Percentiles rank a stretch among this genome's conserved stretches.
phyloP scores from a whole-genome alignment of 2,888 invertebrate species.

The Aphidius colemani region DNA sequence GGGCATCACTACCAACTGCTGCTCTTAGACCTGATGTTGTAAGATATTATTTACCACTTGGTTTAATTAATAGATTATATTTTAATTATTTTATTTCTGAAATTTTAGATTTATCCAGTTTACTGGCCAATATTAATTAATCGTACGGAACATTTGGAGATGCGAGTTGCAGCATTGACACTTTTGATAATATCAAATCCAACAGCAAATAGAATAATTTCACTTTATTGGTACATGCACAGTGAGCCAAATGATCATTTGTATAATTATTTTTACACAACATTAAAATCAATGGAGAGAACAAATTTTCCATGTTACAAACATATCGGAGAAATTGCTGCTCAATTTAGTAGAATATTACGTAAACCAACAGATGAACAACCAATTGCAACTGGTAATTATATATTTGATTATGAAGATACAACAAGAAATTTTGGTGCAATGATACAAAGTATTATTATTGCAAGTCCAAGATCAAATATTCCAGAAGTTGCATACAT shows the following conservation, averaged over 20 bases:
- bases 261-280: slow-evolving; percentile 74
- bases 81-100: not conserved
- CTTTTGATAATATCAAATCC: slow-evolving; percentile 70
- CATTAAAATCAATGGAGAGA: slow-evolving; percentile 70
- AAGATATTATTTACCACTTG: slow-evolving; percentile 31
- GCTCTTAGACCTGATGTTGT: slow-evolving; percentile 63
- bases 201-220: slow-evolving; percentile 69
- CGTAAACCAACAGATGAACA: slow-evolving; percentile 64
- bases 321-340: slow-evolving; percentile 67
- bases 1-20: slow-evolving; percentile 66
- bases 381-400: slow-evolving; percentile 74
- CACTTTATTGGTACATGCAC: slow-evolving; percentile 71
- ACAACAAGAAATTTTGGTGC: slow-evolving; percentile 67
- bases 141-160: slow-evolving; percentile 69
- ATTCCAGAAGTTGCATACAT: slow-evolving; percentile 69
- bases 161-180: slow-evolving; percentile 70
- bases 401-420: slow-evolving; percentile 73
- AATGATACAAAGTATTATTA: slow-evolving; percentile 66
- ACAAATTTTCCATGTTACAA: slow-evolving; percentile 72
- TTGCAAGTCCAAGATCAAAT: slow-evolving; percentile 70
- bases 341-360: slow-evolving; percentile 70
- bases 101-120: slow-evolving; percentile 64
- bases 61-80: too few species aligned
- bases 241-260: slow-evolving; percentile 68
- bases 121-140: slow-evolving; percentile 74